These are phyloP conservation scores for Pseudopipra pipra DNA, from an alignment of 2,113 vertebrate genomes.

Conservation along the genomic window DNA sequence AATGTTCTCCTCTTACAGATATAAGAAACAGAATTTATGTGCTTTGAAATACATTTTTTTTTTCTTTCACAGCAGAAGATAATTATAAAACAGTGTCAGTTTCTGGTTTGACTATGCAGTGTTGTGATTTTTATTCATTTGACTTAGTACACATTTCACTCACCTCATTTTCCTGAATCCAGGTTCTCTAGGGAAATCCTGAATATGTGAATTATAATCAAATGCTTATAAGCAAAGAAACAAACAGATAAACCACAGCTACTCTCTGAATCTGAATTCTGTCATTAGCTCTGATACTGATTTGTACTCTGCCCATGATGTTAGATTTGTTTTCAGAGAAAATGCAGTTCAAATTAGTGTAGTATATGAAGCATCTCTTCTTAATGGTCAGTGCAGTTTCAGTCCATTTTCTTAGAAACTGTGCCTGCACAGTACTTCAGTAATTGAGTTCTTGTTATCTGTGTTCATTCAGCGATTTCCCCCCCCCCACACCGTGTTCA, in stretches of 20 bases:
- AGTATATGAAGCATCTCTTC: not conserved
- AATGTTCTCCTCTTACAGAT: not conserved
- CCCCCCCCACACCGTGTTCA: not conserved
- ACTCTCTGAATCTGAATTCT: not conserved
- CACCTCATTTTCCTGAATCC: not conserved
- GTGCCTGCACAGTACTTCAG: not conserved
- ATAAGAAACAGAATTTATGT: not conserved
- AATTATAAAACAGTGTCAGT: not conserved
- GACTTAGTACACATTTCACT: not conserved
- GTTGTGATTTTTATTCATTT: not conserved
- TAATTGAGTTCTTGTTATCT: not conserved
- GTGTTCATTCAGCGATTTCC: not conserved
- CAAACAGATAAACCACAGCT: not conserved
- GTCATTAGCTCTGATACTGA: not conserved
- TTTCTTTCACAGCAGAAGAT: not conserved
- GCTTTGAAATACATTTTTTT: not conserved
- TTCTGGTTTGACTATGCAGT: not conserved
- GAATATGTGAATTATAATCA: not conserved
- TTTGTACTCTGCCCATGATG: not conserved
- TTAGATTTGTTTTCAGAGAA: not conserved
- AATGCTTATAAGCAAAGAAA: not conserved
- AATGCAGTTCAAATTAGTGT: not conserved
- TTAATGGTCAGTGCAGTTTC: not conserved
- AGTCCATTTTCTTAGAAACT: not conserved
- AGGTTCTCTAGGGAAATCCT: not conserved